These are phyloP conservation scores for Polydesmus complanatus DNA, from an alignment of 2,888 invertebrate genomes.

Conservation along the genomic window DNA sequence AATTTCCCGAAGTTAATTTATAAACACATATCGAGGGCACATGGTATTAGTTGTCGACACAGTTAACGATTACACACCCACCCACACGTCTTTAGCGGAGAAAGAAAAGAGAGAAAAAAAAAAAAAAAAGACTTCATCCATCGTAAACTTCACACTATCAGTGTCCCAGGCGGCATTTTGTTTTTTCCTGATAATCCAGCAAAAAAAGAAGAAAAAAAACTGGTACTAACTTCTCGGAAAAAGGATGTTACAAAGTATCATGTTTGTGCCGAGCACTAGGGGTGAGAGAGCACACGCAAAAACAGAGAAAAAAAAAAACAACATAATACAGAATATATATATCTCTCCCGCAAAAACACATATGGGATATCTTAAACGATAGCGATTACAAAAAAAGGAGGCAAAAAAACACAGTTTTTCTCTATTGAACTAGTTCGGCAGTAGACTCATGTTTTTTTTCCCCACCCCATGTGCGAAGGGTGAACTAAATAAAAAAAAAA, in stretches of 20 bases:
- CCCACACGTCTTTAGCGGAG: neutral
- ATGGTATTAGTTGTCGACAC: neutral
- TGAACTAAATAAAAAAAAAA: no score
- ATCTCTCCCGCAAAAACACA: no score
- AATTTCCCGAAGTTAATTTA: neutral
- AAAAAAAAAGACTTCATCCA: neutral
- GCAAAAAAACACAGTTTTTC: no score
- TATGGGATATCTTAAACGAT: neutral
- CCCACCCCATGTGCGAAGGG: no score
- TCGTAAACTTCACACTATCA: neutral
- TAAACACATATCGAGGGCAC: neutral
- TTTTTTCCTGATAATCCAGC: neutral
- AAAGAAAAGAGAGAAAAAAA: no score
- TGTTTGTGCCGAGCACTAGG: neutral
- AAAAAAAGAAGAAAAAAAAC: neutral
- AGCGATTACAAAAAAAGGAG: no score
- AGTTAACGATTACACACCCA: neutral
- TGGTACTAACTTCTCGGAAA: neutral
- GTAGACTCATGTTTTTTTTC: no score
- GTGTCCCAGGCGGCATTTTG: neutral
- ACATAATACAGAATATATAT: neutral
- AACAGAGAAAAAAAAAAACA: neutral
- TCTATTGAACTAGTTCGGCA: no score
- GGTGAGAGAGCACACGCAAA: neutral
- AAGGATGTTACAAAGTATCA: neutral